Base-by-base conservation (phyloP, 2,113 vertebrate genomes). In the Rhegmatorhina hoffmannsi region DNA sequence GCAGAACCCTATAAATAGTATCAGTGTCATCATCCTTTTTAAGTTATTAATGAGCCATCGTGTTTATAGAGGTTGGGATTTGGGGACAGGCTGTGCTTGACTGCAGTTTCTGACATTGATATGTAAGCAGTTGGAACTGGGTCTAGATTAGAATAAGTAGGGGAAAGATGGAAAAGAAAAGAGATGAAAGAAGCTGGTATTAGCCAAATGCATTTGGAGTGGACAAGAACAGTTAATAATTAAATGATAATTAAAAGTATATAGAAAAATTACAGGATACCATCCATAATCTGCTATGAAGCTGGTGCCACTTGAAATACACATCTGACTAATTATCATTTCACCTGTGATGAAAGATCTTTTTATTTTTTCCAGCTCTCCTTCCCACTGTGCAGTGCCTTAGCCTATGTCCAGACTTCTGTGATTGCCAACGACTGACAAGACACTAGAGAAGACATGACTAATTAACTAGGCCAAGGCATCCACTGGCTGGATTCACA, bases 41-140 rank as follows among this genome's bases (percentile, higher is more conserved):
- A 98, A 97, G 97, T 98, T 98, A 98, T 98, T 98, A 98, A 98
- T 98, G 98, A 98, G 97, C 97, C 96, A 95, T 98, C 96, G 26
- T 96, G 96, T 97, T 98, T 97, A 97, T 96, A 98, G 96, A 97
- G 97, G 97, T 96, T 97, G 97, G 91, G 96, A 96, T 97, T 96
- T 98, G 97, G 98, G 97, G 97, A 98, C 97, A 98, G 94, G 95
- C 96, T 97, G 97, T 97, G 97, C 98, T 97, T 97, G 97, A 98
- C 96, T 98, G 96, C 97, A 89, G 94, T 96, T 98, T 97, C 97
- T 98, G 98, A 98, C 98, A 97, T 89, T 98, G 97, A 98, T 96
- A 94, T 44, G 84, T 97, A 97, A 97, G 96, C 95, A 95, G 97
- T 97, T 98, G 96, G 97, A 98, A 96, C 90, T 83, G 87, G 89